Conservation (phyloP, 2,888 invertebrate genomes). For the Nysson spinosus region DNA sequence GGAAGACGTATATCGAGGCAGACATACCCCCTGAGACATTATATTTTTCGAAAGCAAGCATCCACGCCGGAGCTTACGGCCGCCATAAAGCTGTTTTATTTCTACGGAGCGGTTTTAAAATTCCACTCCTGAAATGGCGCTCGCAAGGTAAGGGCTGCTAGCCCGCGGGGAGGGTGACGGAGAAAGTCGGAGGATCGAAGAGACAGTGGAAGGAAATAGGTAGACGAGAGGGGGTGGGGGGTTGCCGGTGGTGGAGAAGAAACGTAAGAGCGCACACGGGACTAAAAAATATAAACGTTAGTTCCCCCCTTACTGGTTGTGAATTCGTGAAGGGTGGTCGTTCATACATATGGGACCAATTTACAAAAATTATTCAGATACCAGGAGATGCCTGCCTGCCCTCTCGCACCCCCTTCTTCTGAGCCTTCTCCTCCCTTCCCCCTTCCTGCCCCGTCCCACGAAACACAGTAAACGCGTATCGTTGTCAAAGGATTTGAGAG, state of each 20-base stretch:
- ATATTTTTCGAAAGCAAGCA: conserved; percentile 63
- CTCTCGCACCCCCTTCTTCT: conserved; percentile 23
- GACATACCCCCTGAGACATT: conserved; percentile 50
- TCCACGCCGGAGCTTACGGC: conserved; percentile 45
- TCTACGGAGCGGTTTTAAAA: conserved; percentile 68
- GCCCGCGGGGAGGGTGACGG: conserved; percentile 14
- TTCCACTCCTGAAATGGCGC: conserved; percentile 63
- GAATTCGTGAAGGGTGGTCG: conserved; percentile 60
- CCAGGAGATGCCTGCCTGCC: conserved; percentile 45
- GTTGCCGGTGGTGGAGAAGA: no score
- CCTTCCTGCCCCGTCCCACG: no score
- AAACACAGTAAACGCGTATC: conserved; percentile 59
- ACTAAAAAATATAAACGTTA: conserved; percentile 43
- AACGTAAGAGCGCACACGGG: conserved; percentile 24
- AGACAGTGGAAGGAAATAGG: conserved; percentile 36
- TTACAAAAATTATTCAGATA: conserved; percentile 72
- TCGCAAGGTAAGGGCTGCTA: conserved; percentile 35
- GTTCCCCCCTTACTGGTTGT: conserved; percentile 57
- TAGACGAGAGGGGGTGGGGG: conserved; percentile 11
- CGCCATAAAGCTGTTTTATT: conserved; percentile 72
- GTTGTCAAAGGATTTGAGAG: conserved; percentile 67
- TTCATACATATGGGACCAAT: conserved; percentile 72
- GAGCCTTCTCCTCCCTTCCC: no score
- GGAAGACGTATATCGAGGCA: conserved; percentile 34
- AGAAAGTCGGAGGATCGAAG: conserved; percentile 30